Evolutionary conservation across 2,888 invertebrate species (phyloP).

Genomic region (Coelinius sp.): DNA sequence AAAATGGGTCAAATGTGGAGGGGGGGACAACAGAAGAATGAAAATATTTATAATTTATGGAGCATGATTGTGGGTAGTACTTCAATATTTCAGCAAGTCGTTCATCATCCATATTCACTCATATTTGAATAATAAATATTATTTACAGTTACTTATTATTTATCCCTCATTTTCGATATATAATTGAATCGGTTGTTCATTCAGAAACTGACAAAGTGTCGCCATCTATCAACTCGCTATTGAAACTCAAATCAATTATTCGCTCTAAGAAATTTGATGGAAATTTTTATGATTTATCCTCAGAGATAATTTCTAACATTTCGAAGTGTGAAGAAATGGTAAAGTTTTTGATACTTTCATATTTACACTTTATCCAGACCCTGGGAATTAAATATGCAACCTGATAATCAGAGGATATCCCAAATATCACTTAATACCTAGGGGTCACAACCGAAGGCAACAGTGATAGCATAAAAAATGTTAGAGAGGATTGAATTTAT

Average conservation of each 20-base stretch:
- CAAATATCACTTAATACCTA: not conserved
- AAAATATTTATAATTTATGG: not conserved
- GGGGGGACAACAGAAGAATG: too few relatives aligned
- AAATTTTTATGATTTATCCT: not conserved
- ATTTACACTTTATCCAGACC: not conserved
- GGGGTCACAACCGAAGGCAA: too few relatives aligned
- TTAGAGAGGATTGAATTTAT: not conserved
- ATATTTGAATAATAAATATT: not conserved
- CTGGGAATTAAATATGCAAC: not conserved
- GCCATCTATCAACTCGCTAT: not conserved
- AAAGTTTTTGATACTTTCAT: too few relatives aligned
- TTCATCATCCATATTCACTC: not conserved
- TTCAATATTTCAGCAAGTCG: not conserved
- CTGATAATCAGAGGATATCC: not conserved
- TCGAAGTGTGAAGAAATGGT: too few relatives aligned
- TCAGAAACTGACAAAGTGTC: not conserved
- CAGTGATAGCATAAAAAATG: not conserved
- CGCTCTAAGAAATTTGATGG: not conserved
- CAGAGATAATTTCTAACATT: not conserved
- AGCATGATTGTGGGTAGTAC: not conserved
- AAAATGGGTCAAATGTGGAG: not conserved
- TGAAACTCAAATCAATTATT: not conserved
- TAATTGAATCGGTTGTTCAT: not conserved
- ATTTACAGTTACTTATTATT: too few relatives aligned
- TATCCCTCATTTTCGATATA: too few relatives aligned